Percentiles rank a stretch among this genome's conserved stretches.
phyloP scores from a whole-genome alignment of 2,888 invertebrate species.

The Neoscelio sp. region DNA sequence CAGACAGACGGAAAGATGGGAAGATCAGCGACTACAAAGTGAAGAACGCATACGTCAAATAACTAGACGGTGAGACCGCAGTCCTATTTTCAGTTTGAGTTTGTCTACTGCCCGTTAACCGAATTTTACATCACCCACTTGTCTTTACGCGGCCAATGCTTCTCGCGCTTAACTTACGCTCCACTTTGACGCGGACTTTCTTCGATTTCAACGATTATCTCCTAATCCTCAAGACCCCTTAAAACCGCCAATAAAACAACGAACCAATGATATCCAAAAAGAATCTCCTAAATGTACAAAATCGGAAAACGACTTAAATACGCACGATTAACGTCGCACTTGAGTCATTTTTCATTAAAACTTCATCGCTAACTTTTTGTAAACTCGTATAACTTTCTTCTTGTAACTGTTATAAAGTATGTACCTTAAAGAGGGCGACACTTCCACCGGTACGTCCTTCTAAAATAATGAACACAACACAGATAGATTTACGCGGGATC shows the following conservation, averaged over 20 bases:
- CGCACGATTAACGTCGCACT: too few relatives aligned
- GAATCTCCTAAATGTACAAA: background rate
- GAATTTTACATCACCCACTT: slow-evolving; percentile 60
- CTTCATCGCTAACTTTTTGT: too few relatives aligned
- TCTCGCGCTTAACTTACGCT: slow-evolving; percentile 28
- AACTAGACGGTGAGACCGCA: slow-evolving; percentile 81
- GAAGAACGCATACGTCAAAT: slow-evolving; percentile 77
- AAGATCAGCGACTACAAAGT: slow-evolving; percentile 68
- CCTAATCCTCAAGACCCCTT: too few relatives aligned
- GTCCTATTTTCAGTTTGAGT: slow-evolving; percentile 79
- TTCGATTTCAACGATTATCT: slow-evolving; percentile 7
- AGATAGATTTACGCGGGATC: slow-evolving; percentile 24
- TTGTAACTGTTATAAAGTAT: slow-evolving; percentile 19
- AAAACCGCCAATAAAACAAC: background rate
- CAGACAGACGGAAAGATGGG: background rate
- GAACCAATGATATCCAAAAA: background rate
- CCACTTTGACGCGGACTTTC: slow-evolving; percentile 27
- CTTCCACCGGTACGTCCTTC: slow-evolving; percentile 53
- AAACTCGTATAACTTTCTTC: background rate
- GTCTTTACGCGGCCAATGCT: slow-evolving; percentile 28
- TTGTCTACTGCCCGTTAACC: slow-evolving; percentile 66
- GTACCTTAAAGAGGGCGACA: slow-evolving; percentile 45
- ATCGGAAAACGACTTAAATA: too few relatives aligned
- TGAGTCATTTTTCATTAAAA: too few relatives aligned
- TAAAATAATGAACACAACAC: slow-evolving; percentile 58